Conservation (phyloP, 2,888 invertebrate genomes). For the Ephialtes manifestator region DNA sequence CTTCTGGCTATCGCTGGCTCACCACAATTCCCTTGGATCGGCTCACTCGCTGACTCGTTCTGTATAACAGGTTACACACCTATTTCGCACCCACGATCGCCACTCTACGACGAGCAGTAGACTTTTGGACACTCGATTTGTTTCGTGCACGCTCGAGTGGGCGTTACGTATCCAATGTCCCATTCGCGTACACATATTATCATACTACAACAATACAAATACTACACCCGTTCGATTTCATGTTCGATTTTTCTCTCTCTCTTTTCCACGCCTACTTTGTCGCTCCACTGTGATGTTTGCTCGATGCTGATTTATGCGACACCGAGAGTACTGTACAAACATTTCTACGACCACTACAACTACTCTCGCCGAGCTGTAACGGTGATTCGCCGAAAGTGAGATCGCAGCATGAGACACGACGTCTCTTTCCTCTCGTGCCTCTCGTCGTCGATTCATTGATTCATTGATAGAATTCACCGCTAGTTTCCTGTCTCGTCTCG, state of each 20-base stretch:
- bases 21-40: constrained; percentile 33
- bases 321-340: constrained; percentile 19
- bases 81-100: constrained; percentile 69
- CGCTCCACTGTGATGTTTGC: neutral
- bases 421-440: constrained; percentile 43
- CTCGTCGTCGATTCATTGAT: constrained; percentile 31
- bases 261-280: constrained; percentile 6
- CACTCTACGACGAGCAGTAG: constrained; percentile 39
- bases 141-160: constrained; percentile 52
- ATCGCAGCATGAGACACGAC: constrained; percentile 48
- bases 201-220: constrained; percentile 12
- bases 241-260: neutral
- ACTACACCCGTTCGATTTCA: constrained; percentile 28
- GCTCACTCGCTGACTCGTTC: constrained; percentile 64
- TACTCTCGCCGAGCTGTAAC: constrained; percentile 70
- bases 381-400: constrained; percentile 78
- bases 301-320: constrained; percentile 51
- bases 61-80: constrained; percentile 77
- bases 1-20: constrained; percentile 17
- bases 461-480: constrained; percentile 45
- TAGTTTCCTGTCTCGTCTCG: constrained; percentile 24
- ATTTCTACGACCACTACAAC: constrained; percentile 20
- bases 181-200: constrained; percentile 30
- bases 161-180: constrained; percentile 58
- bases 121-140: constrained; percentile 42